Conservation (phyloP, 2,888 invertebrate genomes). For the Clivina fossor region DNA sequence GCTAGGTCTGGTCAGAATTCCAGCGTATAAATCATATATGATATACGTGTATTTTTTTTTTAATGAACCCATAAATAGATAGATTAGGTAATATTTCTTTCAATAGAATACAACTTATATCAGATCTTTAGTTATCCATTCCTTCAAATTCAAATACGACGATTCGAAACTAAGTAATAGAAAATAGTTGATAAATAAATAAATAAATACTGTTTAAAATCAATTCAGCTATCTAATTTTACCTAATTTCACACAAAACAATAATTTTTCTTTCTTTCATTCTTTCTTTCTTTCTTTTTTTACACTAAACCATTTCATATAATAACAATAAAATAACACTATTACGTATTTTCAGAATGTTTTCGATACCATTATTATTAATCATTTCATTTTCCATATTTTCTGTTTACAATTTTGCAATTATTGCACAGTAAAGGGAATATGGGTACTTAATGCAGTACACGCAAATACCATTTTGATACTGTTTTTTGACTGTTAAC, state of each 20-base stretch:
- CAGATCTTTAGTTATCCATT: slow-evolving; percentile 32
- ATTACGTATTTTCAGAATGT: slow-evolving; percentile 18
- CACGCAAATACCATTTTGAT: too few relatives aligned
- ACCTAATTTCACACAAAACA: slow-evolving; percentile 26
- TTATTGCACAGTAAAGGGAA: slow-evolving; percentile 22
- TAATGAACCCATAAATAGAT: too few relatives aligned
- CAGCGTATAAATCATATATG: too few relatives aligned
- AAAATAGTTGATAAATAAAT: slow-evolving; percentile 23
- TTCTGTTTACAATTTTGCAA: slow-evolving; percentile 27
- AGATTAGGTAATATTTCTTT: too few relatives aligned
- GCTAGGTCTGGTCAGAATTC: too few relatives aligned
- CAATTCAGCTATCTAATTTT: slow-evolving; percentile 15
- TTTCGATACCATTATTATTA: slow-evolving; percentile 22
- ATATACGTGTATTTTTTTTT: too few relatives aligned
- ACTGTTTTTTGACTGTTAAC: too few relatives aligned
- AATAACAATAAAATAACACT: slow-evolving; percentile 29
- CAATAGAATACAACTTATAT: slow-evolving; percentile 5
- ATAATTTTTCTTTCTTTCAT: slow-evolving; percentile 25
- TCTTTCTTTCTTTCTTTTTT: too few relatives aligned
- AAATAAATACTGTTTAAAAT: slow-evolving; percentile 30
- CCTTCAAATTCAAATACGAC: slow-evolving; percentile 15
- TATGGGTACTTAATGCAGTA: too few relatives aligned
- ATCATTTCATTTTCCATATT: slow-evolving; percentile 19
- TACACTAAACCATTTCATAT: slow-evolving; percentile 25
- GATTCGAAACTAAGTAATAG: slow-evolving; percentile 10